These are phyloP conservation scores for Teleopsis dalmanni DNA, from an alignment of 1,140 invertebrate species.

Conservation along the genomic window DNA sequence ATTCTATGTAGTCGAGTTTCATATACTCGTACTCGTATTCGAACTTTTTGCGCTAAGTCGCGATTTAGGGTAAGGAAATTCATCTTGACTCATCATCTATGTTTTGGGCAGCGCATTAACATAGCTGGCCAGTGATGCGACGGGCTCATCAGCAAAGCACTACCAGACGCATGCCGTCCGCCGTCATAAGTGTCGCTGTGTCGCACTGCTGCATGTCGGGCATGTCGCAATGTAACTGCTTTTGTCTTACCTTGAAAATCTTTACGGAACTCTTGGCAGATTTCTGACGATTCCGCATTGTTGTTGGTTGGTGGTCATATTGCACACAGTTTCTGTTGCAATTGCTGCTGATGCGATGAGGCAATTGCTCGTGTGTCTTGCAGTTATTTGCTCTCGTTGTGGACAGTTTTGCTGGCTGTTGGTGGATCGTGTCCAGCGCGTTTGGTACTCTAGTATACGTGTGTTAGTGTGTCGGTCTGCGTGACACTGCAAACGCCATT, in stretches of 20 bases:
- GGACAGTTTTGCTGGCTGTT: not conserved
- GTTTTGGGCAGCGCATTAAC: not conserved
- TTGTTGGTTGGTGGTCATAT: too few species aligned
- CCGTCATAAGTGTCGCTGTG: slow-evolving; percentile 1
- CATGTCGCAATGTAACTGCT: too few species aligned
- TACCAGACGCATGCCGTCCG: not conserved
- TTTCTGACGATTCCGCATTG: too few species aligned
- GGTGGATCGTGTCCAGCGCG: not conserved
- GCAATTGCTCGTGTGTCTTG: not conserved
- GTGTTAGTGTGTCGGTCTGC: not conserved
- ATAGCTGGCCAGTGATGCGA: not conserved
- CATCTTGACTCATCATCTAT: slow-evolving; percentile 2
- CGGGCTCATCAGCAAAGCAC: not conserved
- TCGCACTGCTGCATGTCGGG: not conserved
- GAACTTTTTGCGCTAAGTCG: too few species aligned
- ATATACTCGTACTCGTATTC: too few species aligned
- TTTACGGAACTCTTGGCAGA: slow-evolving; percentile 5
- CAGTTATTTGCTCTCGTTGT: slow-evolving; percentile 9
- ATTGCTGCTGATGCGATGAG: not conserved
- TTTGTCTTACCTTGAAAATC: slow-evolving; percentile 10
- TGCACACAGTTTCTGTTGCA: too few species aligned
- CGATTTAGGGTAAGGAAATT: slow-evolving; percentile 3
- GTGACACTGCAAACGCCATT: not conserved
- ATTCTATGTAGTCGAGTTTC: too few species aligned
- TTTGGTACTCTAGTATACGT: slow-evolving; percentile 5